Base-by-base conservation (phyloP, 92 coral and sea anemone genomes). In the Porites divaricata region DNA sequence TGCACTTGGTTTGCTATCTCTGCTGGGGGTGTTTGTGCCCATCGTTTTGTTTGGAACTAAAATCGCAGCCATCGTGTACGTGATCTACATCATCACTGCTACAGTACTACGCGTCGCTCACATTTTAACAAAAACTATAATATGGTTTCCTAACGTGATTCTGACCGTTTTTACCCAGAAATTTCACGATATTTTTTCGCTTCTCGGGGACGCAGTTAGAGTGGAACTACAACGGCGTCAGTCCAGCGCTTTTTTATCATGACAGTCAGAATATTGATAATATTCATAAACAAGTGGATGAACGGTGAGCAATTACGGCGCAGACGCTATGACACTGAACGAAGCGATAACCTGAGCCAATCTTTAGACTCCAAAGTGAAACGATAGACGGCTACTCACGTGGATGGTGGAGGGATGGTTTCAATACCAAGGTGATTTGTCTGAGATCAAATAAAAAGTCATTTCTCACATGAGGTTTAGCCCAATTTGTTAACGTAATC, bases 21-120 rank as follows among this genome's bases (percentile, higher is more conserved):
- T 82, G 49, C 64, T 82, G 19, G 86, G 86, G 24, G 67, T 82
- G 19, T 82, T 82, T 82, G 86, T 82, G 2, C 86, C 86, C 25
- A 82, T 82, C 5, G 86, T 82, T 6, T 12, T 82, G 8, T 82
- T 82, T 73, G 86, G 86, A 72, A 82, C 86, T 16, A 82, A 70
- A 82, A 61, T 82, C 41, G 68, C 86, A 19, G 63, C 79, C 52
- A 9, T 82, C 17, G 86, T 63, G 14, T 82, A 51, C 21, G 20
- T 82, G 52, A 19, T 82, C 45, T 82, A 82, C 24, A 63, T 82
- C 63, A 63, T 82, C 52, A 73, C 62, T 15, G 72, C 79, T 50
- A 59, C 79, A 9, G 69, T 24, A 0, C 70, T 82, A 8, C 78
- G 72, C 51, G 72, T 63, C 24, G 50, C 63, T 3, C 86, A 82